phyloP scores from a whole-genome alignment of 2,888 invertebrate genomes.

The Nymphalis urticae region DNA sequence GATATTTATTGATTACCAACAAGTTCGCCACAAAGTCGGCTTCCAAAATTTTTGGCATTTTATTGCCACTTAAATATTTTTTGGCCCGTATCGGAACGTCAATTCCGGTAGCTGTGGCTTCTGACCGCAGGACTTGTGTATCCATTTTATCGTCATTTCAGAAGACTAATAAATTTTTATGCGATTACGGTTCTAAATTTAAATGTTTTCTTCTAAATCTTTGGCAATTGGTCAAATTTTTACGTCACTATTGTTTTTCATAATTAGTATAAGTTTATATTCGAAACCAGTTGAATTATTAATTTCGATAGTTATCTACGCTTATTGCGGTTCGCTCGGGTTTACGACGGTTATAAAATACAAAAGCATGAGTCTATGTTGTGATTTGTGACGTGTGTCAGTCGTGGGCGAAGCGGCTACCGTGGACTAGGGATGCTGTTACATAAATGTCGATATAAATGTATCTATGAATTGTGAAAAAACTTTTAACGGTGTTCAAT shows the following conservation, averaged over 20 bases:
- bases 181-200: background rate
- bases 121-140: slow-evolving; percentile 37
- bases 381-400: slow-evolving; percentile 69
- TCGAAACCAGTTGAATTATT: slow-evolving; percentile 27
- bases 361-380: slow-evolving; percentile 62
- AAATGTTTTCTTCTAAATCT: background rate
- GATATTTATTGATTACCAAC: slow-evolving; percentile 50
- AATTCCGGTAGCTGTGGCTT: slow-evolving; percentile 65
- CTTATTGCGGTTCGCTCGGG: slow-evolving; percentile 43
- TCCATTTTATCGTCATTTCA: slow-evolving; percentile 26
- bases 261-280: slow-evolving; percentile 13
- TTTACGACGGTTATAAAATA: slow-evolving; percentile 63
- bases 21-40: slow-evolving; percentile 42
- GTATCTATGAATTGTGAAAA: background rate
- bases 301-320: slow-evolving; percentile 29
- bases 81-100: slow-evolving; percentile 59
- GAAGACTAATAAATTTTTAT: slow-evolving; percentile 15
- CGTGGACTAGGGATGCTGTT: slow-evolving; percentile 42
- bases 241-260: background rate
- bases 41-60: slow-evolving; percentile 43
- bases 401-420: slow-evolving; percentile 62
- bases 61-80: slow-evolving; percentile 48
- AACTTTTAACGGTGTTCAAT: too few species aligned
- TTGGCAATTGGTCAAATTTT: background rate
- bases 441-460: slow-evolving; percentile 33